Percentiles rank a stretch among this genome's conserved stretches.
phyloP scores from a whole-genome alignment of 1,140 invertebrate species.

The Heliothis subflexa region DNA sequence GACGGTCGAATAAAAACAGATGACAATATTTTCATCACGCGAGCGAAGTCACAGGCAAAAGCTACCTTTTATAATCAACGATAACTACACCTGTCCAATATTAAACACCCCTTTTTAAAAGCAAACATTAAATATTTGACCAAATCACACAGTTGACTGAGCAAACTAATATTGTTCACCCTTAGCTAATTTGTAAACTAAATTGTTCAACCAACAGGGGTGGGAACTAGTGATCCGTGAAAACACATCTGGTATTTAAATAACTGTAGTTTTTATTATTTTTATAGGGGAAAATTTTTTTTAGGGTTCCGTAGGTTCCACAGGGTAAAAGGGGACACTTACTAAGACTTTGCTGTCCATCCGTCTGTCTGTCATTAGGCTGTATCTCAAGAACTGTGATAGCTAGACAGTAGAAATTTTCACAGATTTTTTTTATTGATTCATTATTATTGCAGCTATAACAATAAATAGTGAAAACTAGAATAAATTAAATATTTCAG shows the following conservation, averaged over 20 bases:
- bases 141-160: slow-evolving; percentile 41
- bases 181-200: slow-evolving; percentile 40
- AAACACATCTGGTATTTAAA: slow-evolving; percentile 28
- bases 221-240: slow-evolving; percentile 32
- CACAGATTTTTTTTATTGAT: too few relatives aligned
- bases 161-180: slow-evolving; percentile 16
- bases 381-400: too few relatives aligned
- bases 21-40: not conserved
- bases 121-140: slow-evolving; percentile 29
- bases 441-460: too few relatives aligned
- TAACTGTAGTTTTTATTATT: not conserved
- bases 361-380: too few relatives aligned
- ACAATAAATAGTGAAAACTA: too few relatives aligned
- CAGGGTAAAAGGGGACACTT: too few relatives aligned
- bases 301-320: not conserved
- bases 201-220: not conserved
- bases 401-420: too few relatives aligned
- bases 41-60: not conserved
- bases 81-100: slow-evolving; percentile 12
- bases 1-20: not conserved
- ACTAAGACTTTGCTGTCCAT: too few relatives aligned
- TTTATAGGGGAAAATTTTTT: not conserved
- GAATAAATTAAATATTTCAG: too few relatives aligned
- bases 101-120: not conserved
- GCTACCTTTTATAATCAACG: not conserved